phyloP scores from a whole-genome alignment of 2,888 invertebrate genomes.

The Troides oblongomaculatus region DNA sequence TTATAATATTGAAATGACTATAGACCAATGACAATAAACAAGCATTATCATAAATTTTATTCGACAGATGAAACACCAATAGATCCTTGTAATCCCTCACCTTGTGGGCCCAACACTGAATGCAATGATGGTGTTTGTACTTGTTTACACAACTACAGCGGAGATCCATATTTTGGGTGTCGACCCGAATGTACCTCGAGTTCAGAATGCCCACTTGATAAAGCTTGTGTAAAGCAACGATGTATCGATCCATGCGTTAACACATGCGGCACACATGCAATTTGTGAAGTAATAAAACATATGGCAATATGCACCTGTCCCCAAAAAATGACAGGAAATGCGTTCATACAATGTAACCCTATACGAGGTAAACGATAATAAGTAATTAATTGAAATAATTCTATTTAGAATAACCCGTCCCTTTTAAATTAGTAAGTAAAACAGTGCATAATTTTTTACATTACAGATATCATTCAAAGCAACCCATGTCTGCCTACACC shows the following conservation, averaged over 20 bases:
- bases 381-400: not conserved
- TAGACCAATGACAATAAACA: not conserved
- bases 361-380: constrained; percentile 65
- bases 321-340: constrained; percentile 85
- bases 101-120: constrained; percentile 82
- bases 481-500: constrained; percentile 83
- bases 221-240: constrained; percentile 85
- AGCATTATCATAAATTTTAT: constrained; percentile 28
- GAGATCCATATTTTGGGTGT: constrained; percentile 85
- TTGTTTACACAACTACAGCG: constrained; percentile 81
- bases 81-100: constrained; percentile 83
- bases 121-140: constrained; percentile 81
- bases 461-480: constrained; percentile 59
- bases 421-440: not conserved
- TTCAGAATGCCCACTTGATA: constrained; percentile 84
- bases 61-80: constrained; percentile 51
- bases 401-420: not conserved
- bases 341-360: constrained; percentile 83
- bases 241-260: constrained; percentile 87
- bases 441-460: constrained; percentile 19
- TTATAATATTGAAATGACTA: not conserved
- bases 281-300: constrained; percentile 87
- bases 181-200: constrained; percentile 88
- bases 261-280: constrained; percentile 87
- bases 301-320: constrained; percentile 88